Evolutionary conservation across 2,888 invertebrate species (phyloP), one percentile per base, ranked within the genome.

Genomic region (Pyrocoelia pectoralis): DNA sequence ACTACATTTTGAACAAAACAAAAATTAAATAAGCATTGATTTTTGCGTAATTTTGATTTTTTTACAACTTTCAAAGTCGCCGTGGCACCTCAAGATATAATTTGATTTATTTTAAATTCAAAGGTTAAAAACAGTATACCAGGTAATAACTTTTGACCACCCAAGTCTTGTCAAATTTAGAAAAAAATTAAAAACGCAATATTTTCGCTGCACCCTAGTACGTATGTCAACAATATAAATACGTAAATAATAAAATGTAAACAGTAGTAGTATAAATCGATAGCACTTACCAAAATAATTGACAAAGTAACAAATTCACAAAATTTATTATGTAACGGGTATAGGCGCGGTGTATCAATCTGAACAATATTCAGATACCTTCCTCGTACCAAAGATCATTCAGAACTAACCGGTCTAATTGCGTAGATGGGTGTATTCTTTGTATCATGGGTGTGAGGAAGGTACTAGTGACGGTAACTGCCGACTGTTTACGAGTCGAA

Each of bases 341-440:
- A 19, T 2, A 13, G 50, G 50, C 24, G 50, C 50, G 18, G 24
- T 50, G 50, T 50, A 50, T 50, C 50, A 50, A 50, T 17, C 3
- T 50, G 19, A 50, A 50, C 50, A 50, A 50, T 24, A 12, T 19
- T 12, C 28, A 12, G 12, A 43, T 13, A 50, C 28, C 29, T 50
- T 14, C 1, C 24, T 13, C 6, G 8, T n/a, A 28, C 3, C 2
- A 43, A 13, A 3, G 2, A 5, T 3, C 13, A 6, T 13, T 9
- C 2, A 50, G 14, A 12, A 50, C 24, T 43, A 15, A 43, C 6
- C 43, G 15, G 8, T 6, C 12, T 13, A 8, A 12, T 48, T 8
- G 9, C 5, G 18, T 17, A 48, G 17, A 48, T 14, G 1, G 12
- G n/a, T n/a, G n/a, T n/a, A n/a, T n/a, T n/a, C n/a, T n/a, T n/a